These are phyloP conservation scores for Aphelinus atriplicis DNA, from an alignment of 1,140 invertebrate genomes.

Conservation along the genomic window DNA sequence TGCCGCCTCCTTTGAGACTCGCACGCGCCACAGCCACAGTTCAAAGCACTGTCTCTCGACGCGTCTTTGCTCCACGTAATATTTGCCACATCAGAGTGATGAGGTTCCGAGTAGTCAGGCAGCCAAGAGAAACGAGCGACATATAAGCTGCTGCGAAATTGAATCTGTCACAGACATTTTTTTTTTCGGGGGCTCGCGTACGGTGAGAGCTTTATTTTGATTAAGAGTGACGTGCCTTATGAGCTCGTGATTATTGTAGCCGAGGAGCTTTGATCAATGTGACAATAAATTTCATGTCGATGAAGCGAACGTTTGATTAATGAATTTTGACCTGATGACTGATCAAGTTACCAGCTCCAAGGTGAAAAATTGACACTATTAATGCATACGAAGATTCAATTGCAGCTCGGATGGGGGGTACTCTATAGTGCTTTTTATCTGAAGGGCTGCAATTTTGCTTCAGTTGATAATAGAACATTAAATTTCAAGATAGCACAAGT, in stretches of 20 bases:
- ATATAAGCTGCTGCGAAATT: background rate
- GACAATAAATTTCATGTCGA: conserved; percentile 9
- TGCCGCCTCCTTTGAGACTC: background rate
- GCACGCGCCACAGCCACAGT: too few relatives aligned
- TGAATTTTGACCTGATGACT: background rate
- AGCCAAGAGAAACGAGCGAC: background rate
- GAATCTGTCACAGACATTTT: background rate
- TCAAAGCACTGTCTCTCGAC: background rate
- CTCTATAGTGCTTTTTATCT: too few relatives aligned
- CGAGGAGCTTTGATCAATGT: conserved; percentile 17
- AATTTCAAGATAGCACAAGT: too few relatives aligned
- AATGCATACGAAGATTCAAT: too few relatives aligned
- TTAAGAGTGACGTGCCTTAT: too few relatives aligned
- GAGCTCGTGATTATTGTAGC: too few relatives aligned
- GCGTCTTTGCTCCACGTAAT: conserved; percentile 20
- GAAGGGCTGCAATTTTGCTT: too few relatives aligned
- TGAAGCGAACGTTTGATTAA: conserved; percentile 21
- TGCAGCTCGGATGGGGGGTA: too few relatives aligned
- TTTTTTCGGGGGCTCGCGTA: too few relatives aligned
- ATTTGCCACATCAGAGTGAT: conserved; percentile 11
- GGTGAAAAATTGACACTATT: background rate
- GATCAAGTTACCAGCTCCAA: conserved; percentile 21
- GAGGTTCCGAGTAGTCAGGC: conserved; percentile 8
- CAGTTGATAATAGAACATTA: too few relatives aligned
- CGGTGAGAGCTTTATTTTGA: too few relatives aligned